Conservation (phyloP, 2,113 vertebrate species). For the Heteronetta atricapilla region DNA sequence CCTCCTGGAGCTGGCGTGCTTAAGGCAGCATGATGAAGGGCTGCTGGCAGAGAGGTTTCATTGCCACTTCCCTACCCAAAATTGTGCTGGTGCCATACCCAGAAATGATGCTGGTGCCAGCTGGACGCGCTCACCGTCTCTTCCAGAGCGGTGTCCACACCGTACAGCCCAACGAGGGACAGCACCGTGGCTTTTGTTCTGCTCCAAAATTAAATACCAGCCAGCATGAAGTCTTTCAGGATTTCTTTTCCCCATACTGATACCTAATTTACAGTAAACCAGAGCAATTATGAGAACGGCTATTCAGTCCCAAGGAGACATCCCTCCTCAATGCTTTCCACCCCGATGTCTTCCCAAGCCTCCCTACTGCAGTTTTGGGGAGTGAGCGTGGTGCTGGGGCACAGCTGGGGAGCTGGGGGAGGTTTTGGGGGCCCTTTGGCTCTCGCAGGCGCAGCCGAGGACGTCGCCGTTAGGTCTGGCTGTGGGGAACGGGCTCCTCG, state of each 20-base stretch:
- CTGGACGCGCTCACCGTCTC: neutral
- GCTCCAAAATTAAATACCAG: neutral
- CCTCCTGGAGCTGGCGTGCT: neutral
- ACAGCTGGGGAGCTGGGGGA: neutral
- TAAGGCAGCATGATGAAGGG: neutral
- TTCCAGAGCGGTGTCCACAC: neutral
- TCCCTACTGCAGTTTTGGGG: neutral
- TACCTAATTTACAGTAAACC: neutral
- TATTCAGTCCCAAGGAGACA: neutral
- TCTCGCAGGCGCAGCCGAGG: neutral
- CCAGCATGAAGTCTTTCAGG: neutral
- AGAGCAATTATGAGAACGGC: neutral
- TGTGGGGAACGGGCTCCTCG: neutral
- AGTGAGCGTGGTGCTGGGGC: fast-evolving
- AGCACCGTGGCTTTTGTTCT: neutral
- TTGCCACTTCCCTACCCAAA: neutral
- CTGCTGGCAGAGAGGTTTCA: neutral
- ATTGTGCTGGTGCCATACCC: neutral
- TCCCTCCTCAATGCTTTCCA: neutral
- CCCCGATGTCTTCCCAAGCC: neutral
- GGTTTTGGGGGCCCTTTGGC: neutral
- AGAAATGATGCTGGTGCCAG: neutral
- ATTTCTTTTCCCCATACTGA: fast-evolving
- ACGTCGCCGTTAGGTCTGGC: neutral
- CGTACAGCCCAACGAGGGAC: neutral